Base-by-base conservation (phyloP, 2,888 invertebrate species). In the Sarcophaga subvicina region DNA sequence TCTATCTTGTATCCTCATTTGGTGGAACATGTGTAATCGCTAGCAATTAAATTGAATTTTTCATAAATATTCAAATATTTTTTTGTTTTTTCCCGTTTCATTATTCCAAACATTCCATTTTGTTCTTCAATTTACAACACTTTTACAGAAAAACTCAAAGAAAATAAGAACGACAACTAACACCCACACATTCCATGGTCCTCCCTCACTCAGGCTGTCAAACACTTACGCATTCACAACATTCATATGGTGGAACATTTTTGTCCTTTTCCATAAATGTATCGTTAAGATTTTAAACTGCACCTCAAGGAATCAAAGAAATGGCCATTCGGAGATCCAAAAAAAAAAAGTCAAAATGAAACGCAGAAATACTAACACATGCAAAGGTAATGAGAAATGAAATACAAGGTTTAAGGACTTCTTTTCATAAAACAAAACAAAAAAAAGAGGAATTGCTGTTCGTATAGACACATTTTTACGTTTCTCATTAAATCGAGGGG, bases 11-110 rank as follows among this genome's bases (percentile, higher is more conserved):
- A 64, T 54, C 10, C 6, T 14, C n/a, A 67, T 54, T 82, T 66
- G 59, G 89, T 88, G 88, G 87, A 90, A 90, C 91, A 91, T 90
- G 90, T 92, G 91, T 92, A 92, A 92, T 91, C 90, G 90, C 89
- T 45, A 81, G 90, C 90, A 92, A 92, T 93, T 92, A 93, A 93
- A 93, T 92, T 93, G 92, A 93, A 93, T 93, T 92, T 92, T 92
- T 92, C 90, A 92, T 92, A 92, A 91, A 91, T 91, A 90, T 90
- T 59, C 75, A 79, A 76, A 62, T 88, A 83, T 76, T 84, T 77
- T 63, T 67, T 45, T 64, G 79, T 25, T 75, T 83, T 83, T 63
- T 47, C 47, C 64, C 37, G 10, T 37, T 37, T 37, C 47, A 10
- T 60, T 77, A 71, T 17, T 4, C 14, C 17, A 54, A 54, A 12